Evolutionary conservation across 2,888 invertebrate genomes (phyloP).

Genomic region (Oscheius sp.): DNA sequence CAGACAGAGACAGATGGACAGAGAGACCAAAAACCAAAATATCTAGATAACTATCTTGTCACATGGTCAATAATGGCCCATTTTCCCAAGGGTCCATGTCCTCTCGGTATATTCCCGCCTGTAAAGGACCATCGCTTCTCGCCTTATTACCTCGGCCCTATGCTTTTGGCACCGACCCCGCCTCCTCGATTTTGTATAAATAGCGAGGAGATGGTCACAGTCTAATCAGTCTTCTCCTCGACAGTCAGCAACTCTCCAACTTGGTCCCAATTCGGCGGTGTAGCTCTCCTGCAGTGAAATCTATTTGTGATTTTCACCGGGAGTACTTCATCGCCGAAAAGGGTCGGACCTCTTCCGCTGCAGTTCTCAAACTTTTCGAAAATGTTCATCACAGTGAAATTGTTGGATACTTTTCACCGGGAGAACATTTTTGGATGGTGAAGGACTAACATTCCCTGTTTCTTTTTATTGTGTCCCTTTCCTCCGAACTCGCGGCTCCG

Average conservation of each 20-base stretch:
- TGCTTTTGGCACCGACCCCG: conserved; percentile 11
- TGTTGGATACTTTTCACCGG: conserved; percentile 15
- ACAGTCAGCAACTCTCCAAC: neutral
- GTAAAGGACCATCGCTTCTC: too few species aligned
- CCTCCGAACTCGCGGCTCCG: too few species aligned
- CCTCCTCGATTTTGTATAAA: conserved; percentile 2
- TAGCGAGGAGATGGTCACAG: neutral
- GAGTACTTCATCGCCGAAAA: neutral
- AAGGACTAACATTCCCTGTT: too few species aligned
- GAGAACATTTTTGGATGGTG: conserved; percentile 16
- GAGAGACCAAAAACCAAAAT: too few species aligned
- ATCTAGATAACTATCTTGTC: too few species aligned
- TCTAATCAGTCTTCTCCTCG: neutral
- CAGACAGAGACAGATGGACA: too few species aligned
- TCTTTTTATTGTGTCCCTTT: too few species aligned
- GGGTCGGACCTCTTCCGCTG: neutral
- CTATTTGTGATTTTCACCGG: neutral
- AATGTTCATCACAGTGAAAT: conserved; percentile 22
- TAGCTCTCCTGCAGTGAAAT: neutral
- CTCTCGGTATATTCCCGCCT: too few species aligned
- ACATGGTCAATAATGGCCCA: too few species aligned
- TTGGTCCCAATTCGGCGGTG: neutral
- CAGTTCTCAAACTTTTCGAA: conserved; percentile 2
- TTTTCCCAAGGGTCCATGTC: too few species aligned
- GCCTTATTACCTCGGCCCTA: neutral